These are phyloP conservation scores for Troides oblongomaculatus DNA, from an alignment of 2,888 invertebrate species.

Conservation along the genomic window DNA sequence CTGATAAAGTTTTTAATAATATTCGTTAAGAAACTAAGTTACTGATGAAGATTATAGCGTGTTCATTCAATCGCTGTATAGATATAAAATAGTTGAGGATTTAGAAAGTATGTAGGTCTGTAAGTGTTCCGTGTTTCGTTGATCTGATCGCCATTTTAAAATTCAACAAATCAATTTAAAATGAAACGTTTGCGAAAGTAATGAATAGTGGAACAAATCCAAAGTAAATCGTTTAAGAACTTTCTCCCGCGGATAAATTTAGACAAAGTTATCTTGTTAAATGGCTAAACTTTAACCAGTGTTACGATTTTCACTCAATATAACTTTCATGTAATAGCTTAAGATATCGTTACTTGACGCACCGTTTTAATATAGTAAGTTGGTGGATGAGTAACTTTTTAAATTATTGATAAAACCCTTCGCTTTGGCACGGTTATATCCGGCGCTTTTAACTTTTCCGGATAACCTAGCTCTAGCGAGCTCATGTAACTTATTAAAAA, in stretches of 20 bases:
- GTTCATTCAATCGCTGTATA: too few relatives aligned
- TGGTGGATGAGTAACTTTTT: slow-evolving; percentile 1
- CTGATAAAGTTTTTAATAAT: not conserved
- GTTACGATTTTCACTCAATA: slow-evolving; percentile 25
- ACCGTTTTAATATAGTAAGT: slow-evolving; percentile 1
- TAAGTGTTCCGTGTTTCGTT: not conserved
- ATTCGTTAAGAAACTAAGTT: too few relatives aligned
- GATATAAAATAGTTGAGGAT: too few relatives aligned
- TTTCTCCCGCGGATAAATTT: slow-evolving; percentile 12
- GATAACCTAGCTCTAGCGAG: not conserved
- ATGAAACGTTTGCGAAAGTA: slow-evolving; percentile 2
- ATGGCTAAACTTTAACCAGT: slow-evolving; percentile 23
- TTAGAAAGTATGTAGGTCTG: not conserved
- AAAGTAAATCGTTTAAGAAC: slow-evolving; percentile 17
- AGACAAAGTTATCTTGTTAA: slow-evolving; percentile 23
- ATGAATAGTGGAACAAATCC: slow-evolving; percentile 14
- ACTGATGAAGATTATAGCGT: too few relatives aligned
- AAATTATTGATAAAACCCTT: slow-evolving; percentile 3
- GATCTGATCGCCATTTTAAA: not conserved
- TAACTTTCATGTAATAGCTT: slow-evolving; percentile 24
- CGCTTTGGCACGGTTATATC: not conserved
- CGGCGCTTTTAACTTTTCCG: not conserved
- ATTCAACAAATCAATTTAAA: not conserved
- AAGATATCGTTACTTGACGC: slow-evolving; percentile 1
- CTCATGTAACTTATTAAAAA: not conserved